Conservation (phyloP, 2,888 invertebrate genomes). For the Ceraclea dissimilis region DNA sequence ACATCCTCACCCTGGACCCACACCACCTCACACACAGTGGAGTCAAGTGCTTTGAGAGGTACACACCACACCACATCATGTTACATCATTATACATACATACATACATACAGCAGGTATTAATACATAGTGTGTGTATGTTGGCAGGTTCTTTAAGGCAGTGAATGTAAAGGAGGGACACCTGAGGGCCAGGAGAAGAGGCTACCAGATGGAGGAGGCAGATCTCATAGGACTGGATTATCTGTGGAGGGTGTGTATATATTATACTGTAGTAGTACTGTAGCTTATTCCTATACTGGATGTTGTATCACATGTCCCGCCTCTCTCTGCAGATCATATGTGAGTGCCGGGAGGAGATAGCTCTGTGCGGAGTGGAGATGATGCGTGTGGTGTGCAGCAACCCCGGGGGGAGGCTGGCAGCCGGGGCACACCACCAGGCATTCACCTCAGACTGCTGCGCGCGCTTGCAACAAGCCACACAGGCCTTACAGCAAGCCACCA, state of each 20-base stretch:
- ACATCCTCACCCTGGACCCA: slow-evolving; percentile 87
- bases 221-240: slow-evolving; percentile 93
- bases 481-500: slow-evolving; percentile 54
- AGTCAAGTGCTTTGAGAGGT: slow-evolving; percentile 78
- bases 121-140: no score
- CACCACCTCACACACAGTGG: slow-evolving; percentile 88
- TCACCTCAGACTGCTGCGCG: slow-evolving; percentile 87
- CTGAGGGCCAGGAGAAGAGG: slow-evolving; percentile 78
- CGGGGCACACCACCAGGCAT: slow-evolving; percentile 83
- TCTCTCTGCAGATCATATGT: slow-evolving; percentile 81
- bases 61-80: slow-evolving; percentile 27
- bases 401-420: slow-evolving; percentile 80
- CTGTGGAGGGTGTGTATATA: slow-evolving; percentile 70
- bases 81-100: not conserved
- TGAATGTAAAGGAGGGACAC: slow-evolving; percentile 92
- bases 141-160: slow-evolving; percentile 82
- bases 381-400: slow-evolving; percentile 91
- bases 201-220: slow-evolving; percentile 85
- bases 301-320: no score
- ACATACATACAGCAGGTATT: no score
- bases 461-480: slow-evolving; percentile 80
- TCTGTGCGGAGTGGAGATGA: slow-evolving; percentile 79
- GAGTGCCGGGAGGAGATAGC: slow-evolving; percentile 90
- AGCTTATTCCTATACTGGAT: no score
- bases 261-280: no score